Base-by-base conservation (phyloP, 2,113 vertebrate genomes). In the Otus sunia region DNA sequence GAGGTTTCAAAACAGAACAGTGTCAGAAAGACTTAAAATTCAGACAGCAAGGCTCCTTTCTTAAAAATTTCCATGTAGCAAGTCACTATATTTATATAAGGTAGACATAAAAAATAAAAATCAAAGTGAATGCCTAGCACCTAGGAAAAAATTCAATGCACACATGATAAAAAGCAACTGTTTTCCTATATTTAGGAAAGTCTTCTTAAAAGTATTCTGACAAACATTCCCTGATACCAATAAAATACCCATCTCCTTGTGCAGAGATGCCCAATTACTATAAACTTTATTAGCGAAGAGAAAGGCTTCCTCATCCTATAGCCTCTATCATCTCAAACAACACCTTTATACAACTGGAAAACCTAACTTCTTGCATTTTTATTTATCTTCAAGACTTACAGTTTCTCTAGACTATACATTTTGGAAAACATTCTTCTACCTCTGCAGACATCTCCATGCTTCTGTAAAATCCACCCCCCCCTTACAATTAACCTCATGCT, bases 81-180 rank as follows among this genome's bases (percentile, higher is more conserved):
- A 90, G 10, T 6, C 25, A 71, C 10, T 63, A 2, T 4, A 20
- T 36, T 62, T 16, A 55, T 19, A 63, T 9, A 59, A 34, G 7
- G 23, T 3, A 43, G 10, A 36, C 3, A 34, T 4, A 8, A 53
- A n/a, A 36, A 14, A 36, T 29, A 67, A 20, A 66, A 18, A 15
- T 15, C 29, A 1, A 66, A 82, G 15, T 16, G 15, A 90, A 60
- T 13, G 8, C 11, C 34, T 25, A 30, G 13, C 25, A 82, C 3
- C 32, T 2, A 45, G 16, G 39, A 72, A 86, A 76, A 62, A 66
- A 7, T 7, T 72, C 23, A 32, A 2, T 2, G 8, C 7, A n/a
- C 2, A 5, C 6, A 19, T 3, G 15, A 34, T 14, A 81, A 74
- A 86, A 74, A 29, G 3, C 12, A 73, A 52, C 4, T 0, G 0